A percentile compares a stretch with the other conserved stretches of the same genome.
phyloP scores from a whole-genome alignment of 2,113 vertebrate genomes.

The Lagopus muta region DNA sequence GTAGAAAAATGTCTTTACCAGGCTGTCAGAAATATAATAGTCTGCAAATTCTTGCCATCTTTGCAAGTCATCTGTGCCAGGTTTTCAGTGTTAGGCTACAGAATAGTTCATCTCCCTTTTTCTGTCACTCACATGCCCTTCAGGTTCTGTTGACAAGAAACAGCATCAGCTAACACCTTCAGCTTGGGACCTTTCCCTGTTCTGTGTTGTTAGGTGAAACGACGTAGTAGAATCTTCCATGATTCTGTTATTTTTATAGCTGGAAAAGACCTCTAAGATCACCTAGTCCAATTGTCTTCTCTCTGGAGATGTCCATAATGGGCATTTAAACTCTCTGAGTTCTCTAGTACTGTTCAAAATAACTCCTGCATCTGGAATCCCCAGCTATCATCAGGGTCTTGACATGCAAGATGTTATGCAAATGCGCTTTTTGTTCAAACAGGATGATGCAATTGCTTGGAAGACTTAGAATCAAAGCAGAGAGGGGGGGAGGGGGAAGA shows the following conservation, averaged over 20 bases:
- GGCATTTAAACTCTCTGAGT: not conserved
- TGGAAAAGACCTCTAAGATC: no score
- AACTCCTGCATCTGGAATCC: not conserved
- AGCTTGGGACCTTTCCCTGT: not conserved
- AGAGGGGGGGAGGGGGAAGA: not conserved
- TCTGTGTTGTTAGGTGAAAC: not conserved
- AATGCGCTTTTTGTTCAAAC: constrained; percentile 37
- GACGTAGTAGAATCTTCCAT: not conserved
- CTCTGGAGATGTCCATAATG: not conserved
- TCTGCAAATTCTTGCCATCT: not conserved
- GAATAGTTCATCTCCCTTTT: not conserved
- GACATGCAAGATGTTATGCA: not conserved
- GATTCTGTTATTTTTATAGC: no score
- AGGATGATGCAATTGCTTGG: constrained; percentile 29
- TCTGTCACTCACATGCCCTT: not conserved
- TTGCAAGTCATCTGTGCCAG: not conserved
- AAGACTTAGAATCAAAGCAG: constrained; percentile 18
- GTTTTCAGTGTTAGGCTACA: not conserved
- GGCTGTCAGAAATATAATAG: not conserved
- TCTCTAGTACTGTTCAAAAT: constrained; percentile 2
- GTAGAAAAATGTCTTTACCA: not conserved
- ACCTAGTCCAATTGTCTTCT: no score
- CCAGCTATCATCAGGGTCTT: constrained; percentile 13
- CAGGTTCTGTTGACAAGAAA: not conserved
- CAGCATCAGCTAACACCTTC: not conserved